Evolutionary conservation across 2,797 vertebrate genomes (phyloP).

Genomic region (Coregonus sp.): DNA sequence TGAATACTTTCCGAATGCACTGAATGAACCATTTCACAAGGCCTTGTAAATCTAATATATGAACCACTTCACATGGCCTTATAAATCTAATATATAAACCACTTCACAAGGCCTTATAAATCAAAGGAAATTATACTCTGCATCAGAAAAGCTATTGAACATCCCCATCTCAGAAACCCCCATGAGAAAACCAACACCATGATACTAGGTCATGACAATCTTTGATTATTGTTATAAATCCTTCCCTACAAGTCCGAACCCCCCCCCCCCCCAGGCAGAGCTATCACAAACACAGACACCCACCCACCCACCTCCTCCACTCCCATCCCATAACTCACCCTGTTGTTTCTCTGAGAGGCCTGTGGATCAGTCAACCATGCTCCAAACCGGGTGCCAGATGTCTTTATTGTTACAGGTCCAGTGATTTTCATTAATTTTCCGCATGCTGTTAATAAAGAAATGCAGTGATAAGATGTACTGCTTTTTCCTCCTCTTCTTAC

Average conservation of each 20-base stretch:
- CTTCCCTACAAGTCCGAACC: not conserved
- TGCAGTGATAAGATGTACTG: conserved; percentile 67
- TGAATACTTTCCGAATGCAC: no score
- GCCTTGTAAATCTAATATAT: no score
- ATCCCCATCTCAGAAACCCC: not conserved
- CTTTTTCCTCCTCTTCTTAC: conserved; percentile 57
- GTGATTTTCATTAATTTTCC: conserved; percentile 99
- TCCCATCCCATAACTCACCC: conserved; percentile 78
- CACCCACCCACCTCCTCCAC: not conserved
- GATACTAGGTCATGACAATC: conserved; percentile 9
- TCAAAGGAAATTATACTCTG: conserved; percentile 3
- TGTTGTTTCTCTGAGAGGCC: conserved; percentile 89
- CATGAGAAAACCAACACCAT: not conserved
- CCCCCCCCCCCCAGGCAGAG: conserved; percentile 12
- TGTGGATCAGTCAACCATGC: conserved; percentile 98
- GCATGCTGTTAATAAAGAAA: conserved; percentile 89
- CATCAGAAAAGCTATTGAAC: conserved; percentile 6
- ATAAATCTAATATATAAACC: not conserved
- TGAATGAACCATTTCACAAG: no score
- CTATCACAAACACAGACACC: not conserved
- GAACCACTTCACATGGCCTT: no score
- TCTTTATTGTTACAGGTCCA: conserved; percentile 94
- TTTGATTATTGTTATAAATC: conserved; percentile 23
- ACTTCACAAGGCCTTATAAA: not conserved
- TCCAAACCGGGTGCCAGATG: conserved; percentile 96